These are phyloP conservation scores for Cabera pusaria DNA, from an alignment of 2,888 invertebrate genomes.

Conservation along the genomic window DNA sequence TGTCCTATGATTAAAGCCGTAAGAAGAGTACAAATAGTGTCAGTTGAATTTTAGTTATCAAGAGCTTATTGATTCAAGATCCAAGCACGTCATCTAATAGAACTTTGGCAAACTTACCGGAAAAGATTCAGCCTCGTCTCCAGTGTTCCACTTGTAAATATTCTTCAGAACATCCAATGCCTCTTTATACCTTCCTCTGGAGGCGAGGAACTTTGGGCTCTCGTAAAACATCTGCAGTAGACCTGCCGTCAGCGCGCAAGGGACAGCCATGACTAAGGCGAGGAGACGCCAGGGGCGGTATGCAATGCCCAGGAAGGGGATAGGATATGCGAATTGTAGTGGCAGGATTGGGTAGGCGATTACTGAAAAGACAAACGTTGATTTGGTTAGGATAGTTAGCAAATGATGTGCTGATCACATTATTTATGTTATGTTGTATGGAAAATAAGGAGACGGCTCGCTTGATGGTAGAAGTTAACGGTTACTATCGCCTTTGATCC, in stretches of 20 bases:
- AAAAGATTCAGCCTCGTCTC: slow-evolving; percentile 57
- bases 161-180: slow-evolving; percentile 77
- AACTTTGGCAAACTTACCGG: slow-evolving; percentile 62
- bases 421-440: no score
- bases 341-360: slow-evolving; percentile 20
- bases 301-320: slow-evolving; percentile 83
- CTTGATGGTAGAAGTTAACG: no score
- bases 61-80: no score
- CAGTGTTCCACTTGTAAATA: slow-evolving; percentile 67
- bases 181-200: slow-evolving; percentile 80
- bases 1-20: no score
- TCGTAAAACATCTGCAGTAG: slow-evolving; percentile 86
- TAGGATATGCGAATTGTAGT: slow-evolving; percentile 46
- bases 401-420: no score
- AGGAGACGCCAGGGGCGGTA: slow-evolving; percentile 91
- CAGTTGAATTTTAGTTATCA: no score
- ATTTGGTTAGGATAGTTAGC: no score
- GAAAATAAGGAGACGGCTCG: no score
- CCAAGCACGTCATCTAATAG: no score
- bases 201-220: slow-evolving; percentile 90
- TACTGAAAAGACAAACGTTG: slow-evolving; percentile 4
- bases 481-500: no score
- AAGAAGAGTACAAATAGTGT: no score
- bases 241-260: slow-evolving; percentile 85
- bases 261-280: slow-evolving; percentile 85